phyloP scores from a whole-genome alignment of 2,797 vertebrate species.

The Huso huso region DNA sequence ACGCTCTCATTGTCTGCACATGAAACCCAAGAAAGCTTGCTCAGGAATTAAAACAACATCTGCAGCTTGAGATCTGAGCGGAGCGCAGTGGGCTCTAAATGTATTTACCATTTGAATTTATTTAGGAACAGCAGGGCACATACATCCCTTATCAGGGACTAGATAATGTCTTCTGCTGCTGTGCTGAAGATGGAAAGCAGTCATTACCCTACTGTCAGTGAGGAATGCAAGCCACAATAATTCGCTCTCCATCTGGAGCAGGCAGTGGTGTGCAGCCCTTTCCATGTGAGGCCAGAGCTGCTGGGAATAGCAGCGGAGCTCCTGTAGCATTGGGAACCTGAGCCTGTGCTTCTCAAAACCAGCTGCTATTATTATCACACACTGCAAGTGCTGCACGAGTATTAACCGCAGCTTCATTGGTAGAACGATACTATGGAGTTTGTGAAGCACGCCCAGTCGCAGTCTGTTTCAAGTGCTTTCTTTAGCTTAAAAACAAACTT shows the following conservation, averaged over 20 bases:
- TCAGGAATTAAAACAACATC: neutral
- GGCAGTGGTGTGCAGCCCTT: neutral
- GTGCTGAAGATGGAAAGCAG: conserved; percentile 35
- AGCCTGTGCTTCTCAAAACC: too few species aligned
- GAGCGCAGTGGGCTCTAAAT: conserved; percentile 21
- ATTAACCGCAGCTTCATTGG: too few species aligned
- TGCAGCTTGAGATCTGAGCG: conserved; percentile 12
- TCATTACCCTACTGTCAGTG: conserved; percentile 33
- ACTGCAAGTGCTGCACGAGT: too few species aligned
- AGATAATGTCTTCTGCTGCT: conserved; percentile 40
- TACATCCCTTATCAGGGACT: conserved; percentile 31
- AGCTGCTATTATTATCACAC: too few species aligned
- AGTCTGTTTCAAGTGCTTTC: too few species aligned
- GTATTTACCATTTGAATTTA: conserved; percentile 34
- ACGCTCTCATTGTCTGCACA: too few species aligned
- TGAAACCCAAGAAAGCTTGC: too few species aligned
- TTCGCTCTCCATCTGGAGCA: conserved; percentile 25
- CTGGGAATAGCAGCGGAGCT: conserved; percentile 15
- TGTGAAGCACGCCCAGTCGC: too few species aligned
- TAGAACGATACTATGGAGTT: too few species aligned
- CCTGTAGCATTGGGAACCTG: conserved; percentile 1
- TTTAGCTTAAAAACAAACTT: too few species aligned
- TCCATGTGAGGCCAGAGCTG: conserved; percentile 1
- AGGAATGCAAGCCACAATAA: conserved; percentile 30
- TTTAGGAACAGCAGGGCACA: conserved; percentile 31